Base-by-base conservation (phyloP, 2,888 invertebrate species). In the Phengaris arion region DNA sequence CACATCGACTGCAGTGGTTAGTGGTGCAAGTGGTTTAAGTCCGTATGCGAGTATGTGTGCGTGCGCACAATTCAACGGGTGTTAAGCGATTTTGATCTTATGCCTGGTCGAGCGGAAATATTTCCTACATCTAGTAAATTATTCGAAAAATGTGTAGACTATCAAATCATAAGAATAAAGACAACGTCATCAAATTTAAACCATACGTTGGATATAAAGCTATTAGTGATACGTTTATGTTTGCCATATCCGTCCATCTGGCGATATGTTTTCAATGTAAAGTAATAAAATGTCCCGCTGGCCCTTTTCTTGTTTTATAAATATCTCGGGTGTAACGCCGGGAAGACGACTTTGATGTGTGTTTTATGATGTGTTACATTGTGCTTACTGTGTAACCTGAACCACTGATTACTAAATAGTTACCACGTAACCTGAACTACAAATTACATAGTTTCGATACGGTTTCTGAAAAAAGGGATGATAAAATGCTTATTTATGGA, bases 241-340 rank as follows among this genome's bases (percentile, higher is more conserved):
- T 10, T 52, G 72, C 54, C 52, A 51, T 54, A 22, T 72, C 72
- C 72, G 72, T 72, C 22, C 72, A 72, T 72, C 72, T 72, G 72
- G 72, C 35, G 72, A 35, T 69, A 69, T 69, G n/a, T 69, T 72
- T 52, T 22, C 72, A 52, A 22, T 72, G 72, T 72, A 72, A 72
- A 72, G 54, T 72, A 72, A 72, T 72, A 72, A 72, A 72, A 72
- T 72, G 51, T 70, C 51, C 48, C 48, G 51, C 54, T 54, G 72
- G 22, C 52, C 52, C 72, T 52, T 70, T 54, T 48, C 48, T 70
- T 51, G 15, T 51, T 48, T 51, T 70, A 70, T 70, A 70, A 70
- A 70, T 70, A 70, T 9, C 64, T 10, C 48, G n/a, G 48, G 48
- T 52, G 48, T 51, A 51, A 64, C 64, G 35, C 64, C 64, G 64